Evolutionary conservation across 2,113 vertebrate genomes (phyloP).

Genomic region (Saguinus midas): DNA sequence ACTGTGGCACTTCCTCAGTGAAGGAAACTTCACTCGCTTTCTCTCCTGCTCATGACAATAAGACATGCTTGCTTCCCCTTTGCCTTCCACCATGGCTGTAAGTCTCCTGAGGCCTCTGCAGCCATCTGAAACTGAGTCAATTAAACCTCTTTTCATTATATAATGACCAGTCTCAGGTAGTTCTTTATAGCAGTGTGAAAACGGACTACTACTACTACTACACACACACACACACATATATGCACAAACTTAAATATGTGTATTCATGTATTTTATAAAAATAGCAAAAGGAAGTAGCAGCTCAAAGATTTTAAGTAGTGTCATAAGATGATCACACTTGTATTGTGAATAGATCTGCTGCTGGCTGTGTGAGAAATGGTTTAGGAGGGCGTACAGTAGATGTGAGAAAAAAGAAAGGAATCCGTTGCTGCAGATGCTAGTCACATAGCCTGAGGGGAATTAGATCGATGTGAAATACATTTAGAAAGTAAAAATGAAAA

Average conservation of each 20-base stretch:
- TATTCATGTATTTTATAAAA: background rate
- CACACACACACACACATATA: too few relatives aligned
- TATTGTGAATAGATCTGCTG: background rate
- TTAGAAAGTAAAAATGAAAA: background rate
- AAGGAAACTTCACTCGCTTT: too few relatives aligned
- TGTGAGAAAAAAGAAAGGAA: background rate
- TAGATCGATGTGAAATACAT: background rate
- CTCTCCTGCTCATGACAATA: too few relatives aligned
- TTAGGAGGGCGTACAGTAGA: background rate
- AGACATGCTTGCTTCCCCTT: too few relatives aligned
- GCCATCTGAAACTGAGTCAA: too few relatives aligned
- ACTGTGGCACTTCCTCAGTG: too few relatives aligned
- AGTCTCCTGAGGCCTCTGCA: too few relatives aligned
- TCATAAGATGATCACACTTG: background rate
- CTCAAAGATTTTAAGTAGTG: background rate
- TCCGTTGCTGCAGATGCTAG: rapidly evolving
- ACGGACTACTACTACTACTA: too few relatives aligned
- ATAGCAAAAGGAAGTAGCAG: background rate
- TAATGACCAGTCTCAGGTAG: too few relatives aligned
- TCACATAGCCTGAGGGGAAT: background rate
- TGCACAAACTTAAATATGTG: background rate
- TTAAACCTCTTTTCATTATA: too few relatives aligned
- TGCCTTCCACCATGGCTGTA: too few relatives aligned
- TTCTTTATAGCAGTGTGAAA: too few relatives aligned
- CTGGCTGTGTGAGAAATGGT: background rate